Base-by-base conservation (phyloP, 2,797 vertebrate species). In the Carapus acus region DNA sequence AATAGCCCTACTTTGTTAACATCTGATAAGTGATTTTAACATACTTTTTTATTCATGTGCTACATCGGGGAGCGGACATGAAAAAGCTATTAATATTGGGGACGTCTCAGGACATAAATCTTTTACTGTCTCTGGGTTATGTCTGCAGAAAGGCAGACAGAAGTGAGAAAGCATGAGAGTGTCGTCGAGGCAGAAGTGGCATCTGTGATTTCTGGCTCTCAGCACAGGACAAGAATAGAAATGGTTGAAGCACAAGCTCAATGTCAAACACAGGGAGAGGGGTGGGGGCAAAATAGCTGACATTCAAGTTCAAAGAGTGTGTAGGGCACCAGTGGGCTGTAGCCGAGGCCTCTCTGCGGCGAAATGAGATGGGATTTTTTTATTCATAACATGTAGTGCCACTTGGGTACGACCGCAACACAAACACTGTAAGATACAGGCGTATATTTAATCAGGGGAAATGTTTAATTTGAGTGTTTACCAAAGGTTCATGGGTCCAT, bases 191-290 rank as follows among this genome's bases (percentile, higher is more conserved):
- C 63, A 60, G 54, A 59, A 22, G 36, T 44, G 69, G 69, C 48
- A 67, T 82, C 67, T 67, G 74, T 72, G 66, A 68, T 72, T 66
- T 74, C 64, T 80, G 85, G 74, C 74, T 73, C 77, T 58, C 52
- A 64, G 68, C 73, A 20, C 39, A 48, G 67, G 78, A 83, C 77
- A 19, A 69, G 70, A 87, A 87, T 86, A 86, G 82, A 80, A 60
- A 2, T 9, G 50, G 70, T 43, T 60, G 60, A 74, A 74, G 67
- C 71, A 75, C 66, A 75, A 72, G 75, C 74, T 80, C 69, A 79
- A 76, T 80, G 76, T 85, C 79, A 81, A 71, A 79, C 70, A 57
- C 33, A 2, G 33, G 33, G 42, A 57, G 70, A 58, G 33, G 55
- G 49, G 52, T 47, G 64, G 65, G 53, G 58, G 54, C 11, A 36